Evolutionary conservation across 53 echinoderm and acorn worm species (phyloP).

Genomic region (Apostichopus leukothele): DNA sequence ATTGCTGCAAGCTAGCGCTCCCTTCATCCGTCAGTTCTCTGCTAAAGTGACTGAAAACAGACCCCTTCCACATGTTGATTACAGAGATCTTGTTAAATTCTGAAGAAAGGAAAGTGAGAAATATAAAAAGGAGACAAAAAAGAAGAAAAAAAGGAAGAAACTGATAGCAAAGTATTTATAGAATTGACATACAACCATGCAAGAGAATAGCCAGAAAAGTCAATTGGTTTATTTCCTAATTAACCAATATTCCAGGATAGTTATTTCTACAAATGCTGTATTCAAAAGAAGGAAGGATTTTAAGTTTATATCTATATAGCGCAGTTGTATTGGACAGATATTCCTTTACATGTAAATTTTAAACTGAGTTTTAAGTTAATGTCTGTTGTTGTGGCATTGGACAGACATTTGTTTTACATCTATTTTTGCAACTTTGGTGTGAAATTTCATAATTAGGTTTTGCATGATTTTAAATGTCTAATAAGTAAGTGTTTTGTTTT

Average conservation of each 20-base stretch:
- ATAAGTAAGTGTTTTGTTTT: too few species aligned
- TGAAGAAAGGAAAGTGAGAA: neutral
- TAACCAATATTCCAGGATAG: slow-evolving; percentile 10
- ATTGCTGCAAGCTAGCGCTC: neutral
- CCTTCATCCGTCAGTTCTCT: neutral
- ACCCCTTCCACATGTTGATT: neutral
- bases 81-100: neutral
- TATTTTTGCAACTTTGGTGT: too few species aligned
- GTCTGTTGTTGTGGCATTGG: too few species aligned
- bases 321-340: neutral
- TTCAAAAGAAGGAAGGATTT: neutral
- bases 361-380: too few species aligned
- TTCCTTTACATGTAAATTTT: neutral
- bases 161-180: neutral
- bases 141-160: neutral
- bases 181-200: neutral
- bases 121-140: neutral
- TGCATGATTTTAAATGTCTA: too few species aligned
- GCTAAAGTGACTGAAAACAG: slow-evolving; percentile 2
- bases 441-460: too few species aligned
- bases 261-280: neutral
- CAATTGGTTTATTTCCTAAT: neutral
- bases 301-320: neutral
- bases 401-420: too few species aligned
- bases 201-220: neutral